Base-by-base conservation (phyloP, 2,888 invertebrate species). In the Vesta saturnalis region DNA sequence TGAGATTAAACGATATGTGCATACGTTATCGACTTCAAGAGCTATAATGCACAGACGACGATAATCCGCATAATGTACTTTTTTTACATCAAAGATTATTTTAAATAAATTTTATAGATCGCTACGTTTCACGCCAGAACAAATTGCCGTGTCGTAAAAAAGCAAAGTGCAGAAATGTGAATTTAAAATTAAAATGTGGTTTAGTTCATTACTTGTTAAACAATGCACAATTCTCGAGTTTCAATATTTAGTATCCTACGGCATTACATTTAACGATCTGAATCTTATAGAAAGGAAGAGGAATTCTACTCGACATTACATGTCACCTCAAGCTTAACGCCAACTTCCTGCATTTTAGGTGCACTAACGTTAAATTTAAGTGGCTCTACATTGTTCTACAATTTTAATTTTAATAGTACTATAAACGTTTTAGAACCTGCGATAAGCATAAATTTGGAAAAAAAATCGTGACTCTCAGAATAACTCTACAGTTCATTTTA, bases 11-110 rank as follows among this genome's bases (percentile, higher is more conserved):
- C 75, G 78, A 77, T 78, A 76, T 75, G 76, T 77, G 76, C 76
- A 76, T 77, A 78, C 80, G 81, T 82, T 84, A 85, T 85, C 83
- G 82, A 82, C 82, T 81, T 77, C 74, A 77, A 77, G 78, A 60
- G 79, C 84, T 83, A 62, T 62, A 62, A 62, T 62, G 54, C 56
- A 21, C 57, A 46, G 64, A 56, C 56, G 57, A 64, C 64, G 57
- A 64, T 64, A 64, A 64, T 57, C 62, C 62, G 21, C 62, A 23
- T 62, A 56, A 62, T n/a, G 22, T 62, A 62, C 46, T 12, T 15
- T 55, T 12, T 14, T 56, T 43, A 47, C 16, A n/a, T 43, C 14
- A 19, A 52, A 52, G 18, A 52, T 52, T 52, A 52, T 52, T 52
- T 56, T 19, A 39, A 39, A 39, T 39, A n/a, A 39, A 39, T 39